Conservation (phyloP, 92 coral and sea anemone genomes). For the Phymanthus crucifer region DNA sequence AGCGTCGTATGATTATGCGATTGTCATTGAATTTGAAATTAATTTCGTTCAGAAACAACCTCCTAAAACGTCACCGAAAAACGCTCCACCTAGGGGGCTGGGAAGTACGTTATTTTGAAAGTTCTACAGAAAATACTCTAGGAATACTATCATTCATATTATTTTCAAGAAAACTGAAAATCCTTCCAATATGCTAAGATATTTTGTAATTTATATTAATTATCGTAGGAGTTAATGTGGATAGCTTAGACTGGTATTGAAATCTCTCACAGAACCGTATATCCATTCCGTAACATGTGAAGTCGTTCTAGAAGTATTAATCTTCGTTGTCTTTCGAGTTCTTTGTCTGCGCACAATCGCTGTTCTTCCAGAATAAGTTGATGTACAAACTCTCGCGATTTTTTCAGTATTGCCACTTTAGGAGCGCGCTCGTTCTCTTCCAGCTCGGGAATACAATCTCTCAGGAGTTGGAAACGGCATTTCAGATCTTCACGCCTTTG, state of each 20-base stretch:
- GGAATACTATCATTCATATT: background rate
- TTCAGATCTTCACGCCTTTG: constrained; percentile 94
- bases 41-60: constrained; percentile 33
- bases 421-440: constrained; percentile 98
- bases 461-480: constrained; percentile 84
- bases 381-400: constrained; percentile 92
- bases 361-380: constrained; percentile 81
- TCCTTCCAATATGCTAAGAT: background rate
- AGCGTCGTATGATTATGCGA: constrained; percentile 23
- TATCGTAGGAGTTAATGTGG: background rate
- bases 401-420: constrained; percentile 90
- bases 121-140: background rate
- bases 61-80: constrained; percentile 31
- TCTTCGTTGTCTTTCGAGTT: constrained; percentile 88
- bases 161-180: background rate
- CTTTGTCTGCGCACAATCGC: constrained; percentile 89
- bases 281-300: constrained; percentile 72
- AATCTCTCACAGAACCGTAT: constrained; percentile 56
- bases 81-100: constrained; percentile 31
- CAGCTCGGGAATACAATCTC: constrained; percentile 94
- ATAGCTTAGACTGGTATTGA: too few species aligned
- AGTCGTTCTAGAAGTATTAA: constrained; percentile 83
- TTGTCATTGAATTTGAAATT: constrained; percentile 47
- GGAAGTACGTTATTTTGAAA: constrained; percentile 9
- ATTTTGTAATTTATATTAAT: background rate